Percentiles rank a stretch among this genome's conserved stretches.
These are phyloP conservation scores for Idaea biselata DNA, from an alignment of 2,888 invertebrate genomes.

Conservation along the genomic window DNA sequence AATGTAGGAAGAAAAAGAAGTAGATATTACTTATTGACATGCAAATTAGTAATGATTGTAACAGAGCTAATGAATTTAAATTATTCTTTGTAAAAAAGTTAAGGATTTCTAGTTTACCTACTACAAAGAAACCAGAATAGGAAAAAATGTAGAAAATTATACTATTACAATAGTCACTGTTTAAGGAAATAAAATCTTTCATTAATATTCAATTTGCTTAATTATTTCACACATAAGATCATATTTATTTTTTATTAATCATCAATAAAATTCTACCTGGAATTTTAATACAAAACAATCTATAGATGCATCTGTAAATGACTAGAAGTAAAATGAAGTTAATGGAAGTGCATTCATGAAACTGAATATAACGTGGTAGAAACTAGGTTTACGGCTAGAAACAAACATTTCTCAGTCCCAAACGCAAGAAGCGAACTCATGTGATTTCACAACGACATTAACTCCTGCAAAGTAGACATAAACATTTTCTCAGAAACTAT, in stretches of 20 bases:
- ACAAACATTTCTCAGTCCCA: conserved; percentile 71
- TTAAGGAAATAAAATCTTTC: not conserved
- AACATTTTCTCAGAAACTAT: conserved; percentile 59
- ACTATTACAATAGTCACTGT: not conserved
- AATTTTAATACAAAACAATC: not conserved
- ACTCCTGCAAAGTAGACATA: conserved; percentile 59
- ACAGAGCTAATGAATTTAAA: conserved; percentile 22
- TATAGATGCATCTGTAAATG: not conserved
- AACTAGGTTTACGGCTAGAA: conserved; percentile 73
- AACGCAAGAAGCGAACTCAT: conserved; percentile 52
- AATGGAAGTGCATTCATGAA: conserved; percentile 16
- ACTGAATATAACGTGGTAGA: conserved; percentile 34
- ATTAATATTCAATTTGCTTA: not conserved
- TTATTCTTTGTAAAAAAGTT: conserved; percentile 23
- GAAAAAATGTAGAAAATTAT: not conserved
- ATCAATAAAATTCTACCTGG: not conserved
- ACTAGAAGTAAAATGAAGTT: conserved; percentile 2
- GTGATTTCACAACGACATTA: conserved; percentile 64
- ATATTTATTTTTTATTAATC: not conserved
- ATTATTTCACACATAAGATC: not conserved
- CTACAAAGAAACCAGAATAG: not conserved
- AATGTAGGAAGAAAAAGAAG: conserved; percentile 26
- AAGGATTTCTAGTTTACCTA: conserved; percentile 7
- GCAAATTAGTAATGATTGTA: conserved; percentile 27
- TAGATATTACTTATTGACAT: conserved; percentile 10